Evolutionary conservation across 2,888 invertebrate genomes (phyloP), one percentile per base, ranked within the genome.

Genomic region (Dorcus hopei): DNA sequence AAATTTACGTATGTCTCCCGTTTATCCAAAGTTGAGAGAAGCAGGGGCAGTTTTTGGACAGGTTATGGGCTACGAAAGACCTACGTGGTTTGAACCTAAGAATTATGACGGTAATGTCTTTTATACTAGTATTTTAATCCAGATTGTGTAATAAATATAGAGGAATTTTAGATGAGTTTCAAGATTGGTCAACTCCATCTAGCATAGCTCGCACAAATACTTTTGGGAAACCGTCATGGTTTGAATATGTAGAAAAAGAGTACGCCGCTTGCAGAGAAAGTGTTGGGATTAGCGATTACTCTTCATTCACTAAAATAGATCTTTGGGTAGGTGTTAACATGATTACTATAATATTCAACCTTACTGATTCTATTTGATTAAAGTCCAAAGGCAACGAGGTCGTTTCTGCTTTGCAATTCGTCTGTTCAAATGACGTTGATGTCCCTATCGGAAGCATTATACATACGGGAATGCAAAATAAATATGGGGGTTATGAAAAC

Each of bases 391-490:
- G 91, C 0, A 83, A 82, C 43, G 96, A 97, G 80, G 95, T 95
- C 1, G 91, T 97, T 0, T 87, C 93, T 55, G 84, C 91, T 50
- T 82, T 98, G 11, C 97, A 98, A 77, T 93, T 91, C 77, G 79
- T 98, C 33, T 98, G 98, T 74, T 96, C 97, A 2, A 97, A 97
- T 75, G 91, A 98, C 77, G 93, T 98, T 7, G 95, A 98, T 75
- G 93, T 95, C 2, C 92, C 95, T 0, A 83, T 95, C 3, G 97
- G 96, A 26, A 89, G 91, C 70, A 93, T 97, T 65, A 94, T 97
- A 61, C 97, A 97, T 77, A 97, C 97, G 0, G 98, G 98, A 63
- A 97, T 98, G 97, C 97, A 97, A 79, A 97, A 98, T 79, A 82
- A 85, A 62, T 83, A 86, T 8, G 98, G 98, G 1, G 98, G 98